Evolutionary conservation across 2,797 vertebrate genomes (phyloP).

Genomic region (Melopsittacus undulatus): DNA sequence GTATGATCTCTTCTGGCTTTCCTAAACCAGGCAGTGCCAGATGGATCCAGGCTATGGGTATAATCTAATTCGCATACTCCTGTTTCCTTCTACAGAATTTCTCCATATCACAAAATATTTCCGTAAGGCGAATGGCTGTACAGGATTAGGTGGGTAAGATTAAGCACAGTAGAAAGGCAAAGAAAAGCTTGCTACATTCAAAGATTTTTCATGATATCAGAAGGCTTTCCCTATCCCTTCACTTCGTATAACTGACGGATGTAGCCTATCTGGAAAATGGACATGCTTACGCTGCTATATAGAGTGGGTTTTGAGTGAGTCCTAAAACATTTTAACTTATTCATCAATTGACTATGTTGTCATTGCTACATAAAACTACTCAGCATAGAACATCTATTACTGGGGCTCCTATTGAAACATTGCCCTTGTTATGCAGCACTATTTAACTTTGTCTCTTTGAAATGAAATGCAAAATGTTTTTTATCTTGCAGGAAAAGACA

Average conservation of each 20-base stretch:
- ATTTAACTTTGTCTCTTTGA: slow-evolving; percentile 47
- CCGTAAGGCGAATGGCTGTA: neutral
- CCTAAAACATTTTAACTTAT: slow-evolving; percentile 61
- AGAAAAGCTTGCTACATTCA: neutral
- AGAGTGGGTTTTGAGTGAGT: slow-evolving; percentile 46
- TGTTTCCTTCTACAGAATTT: neutral
- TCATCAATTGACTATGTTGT: slow-evolving; percentile 64
- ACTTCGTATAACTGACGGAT: slow-evolving; percentile 17
- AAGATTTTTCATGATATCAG: slow-evolving; percentile 30
- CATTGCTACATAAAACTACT: slow-evolving; percentile 44
- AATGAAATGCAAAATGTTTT: slow-evolving; percentile 37
- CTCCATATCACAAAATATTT: neutral
- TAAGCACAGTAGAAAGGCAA: neutral
- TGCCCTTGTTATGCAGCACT: slow-evolving; percentile 11
- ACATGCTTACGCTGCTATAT: neutral
- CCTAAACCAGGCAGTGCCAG: neutral
- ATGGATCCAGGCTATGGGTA: neutral
- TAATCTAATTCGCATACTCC: neutral
- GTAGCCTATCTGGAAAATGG: slow-evolving; percentile 39
- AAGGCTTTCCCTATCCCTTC: neutral
- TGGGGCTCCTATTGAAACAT: slow-evolving; percentile 39
- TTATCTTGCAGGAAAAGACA: slow-evolving; percentile 17
- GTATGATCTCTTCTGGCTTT: neutral
- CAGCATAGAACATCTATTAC: slow-evolving; percentile 33
- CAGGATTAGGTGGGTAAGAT: neutral